Percentiles rank a stretch among this genome's conserved stretches.
phyloP scores from a whole-genome alignment of 2,797 vertebrate species.

The Menidia menidia region DNA sequence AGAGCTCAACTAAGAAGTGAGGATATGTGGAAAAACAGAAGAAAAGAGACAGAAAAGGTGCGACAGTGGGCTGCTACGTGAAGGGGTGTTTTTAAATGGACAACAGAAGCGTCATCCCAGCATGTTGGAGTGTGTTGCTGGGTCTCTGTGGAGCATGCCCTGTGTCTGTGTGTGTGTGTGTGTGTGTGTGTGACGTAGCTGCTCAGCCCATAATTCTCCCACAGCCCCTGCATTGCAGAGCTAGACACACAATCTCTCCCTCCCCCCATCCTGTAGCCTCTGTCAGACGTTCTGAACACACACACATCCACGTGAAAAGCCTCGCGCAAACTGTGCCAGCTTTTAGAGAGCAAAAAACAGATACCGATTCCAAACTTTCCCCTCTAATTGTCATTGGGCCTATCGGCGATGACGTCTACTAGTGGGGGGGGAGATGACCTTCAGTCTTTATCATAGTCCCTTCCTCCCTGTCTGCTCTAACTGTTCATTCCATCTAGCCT shows the following conservation, averaged over 20 bases:
- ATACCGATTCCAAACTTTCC: background rate
- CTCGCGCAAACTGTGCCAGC: background rate
- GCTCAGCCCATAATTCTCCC: conserved; percentile 74
- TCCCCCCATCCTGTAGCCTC: conserved; percentile 52
- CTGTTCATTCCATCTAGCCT: conserved; percentile 26
- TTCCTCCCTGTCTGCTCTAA: conserved; percentile 24
- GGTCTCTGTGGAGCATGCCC: conserved; percentile 38
- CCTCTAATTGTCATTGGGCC: background rate
- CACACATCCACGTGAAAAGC: conserved; percentile 4
- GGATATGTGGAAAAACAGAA: background rate
- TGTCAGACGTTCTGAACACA: conserved; percentile 55
- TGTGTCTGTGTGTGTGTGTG: conserved; percentile 53
- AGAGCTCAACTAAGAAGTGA: conserved; percentile 10
- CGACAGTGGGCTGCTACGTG: conserved; percentile 13
- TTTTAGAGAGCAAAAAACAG: conserved; percentile 7
- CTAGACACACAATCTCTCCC: conserved; percentile 62
- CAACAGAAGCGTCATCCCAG: background rate
- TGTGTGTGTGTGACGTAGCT: conserved; percentile 67
- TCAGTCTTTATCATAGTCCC: conserved; percentile 35
- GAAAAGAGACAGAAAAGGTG: background rate
- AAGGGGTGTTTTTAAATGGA: conserved; percentile 6
- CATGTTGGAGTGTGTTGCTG: conserved; percentile 27
- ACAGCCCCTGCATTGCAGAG: conserved; percentile 82
- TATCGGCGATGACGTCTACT: conserved; percentile 17
- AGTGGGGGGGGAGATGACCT: conserved; percentile 26